A percentile compares a stretch with the other conserved stretches of the same genome.
phyloP scores from a whole-genome alignment of 2,113 vertebrate species.

The Epinephelus moara region DNA sequence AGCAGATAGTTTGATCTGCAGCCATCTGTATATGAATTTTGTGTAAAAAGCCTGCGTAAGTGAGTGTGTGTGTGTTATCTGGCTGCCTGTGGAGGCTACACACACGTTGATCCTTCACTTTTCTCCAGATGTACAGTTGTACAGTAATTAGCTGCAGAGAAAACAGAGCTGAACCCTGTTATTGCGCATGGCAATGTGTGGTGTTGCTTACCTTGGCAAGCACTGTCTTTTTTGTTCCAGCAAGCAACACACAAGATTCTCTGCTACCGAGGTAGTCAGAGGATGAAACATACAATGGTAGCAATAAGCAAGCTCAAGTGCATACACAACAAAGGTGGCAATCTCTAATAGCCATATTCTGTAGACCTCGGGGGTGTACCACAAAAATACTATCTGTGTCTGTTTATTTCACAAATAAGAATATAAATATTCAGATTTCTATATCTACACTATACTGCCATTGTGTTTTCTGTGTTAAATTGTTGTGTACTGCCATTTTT shows the following conservation, averaged over 20 bases:
- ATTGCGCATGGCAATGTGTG: conserved; percentile 32
- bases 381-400: not conserved
- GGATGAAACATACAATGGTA: not conserved
- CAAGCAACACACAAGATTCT: conserved; percentile 1
- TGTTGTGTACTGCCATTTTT: not conserved
- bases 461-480: not conserved
- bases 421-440: too few relatives aligned
- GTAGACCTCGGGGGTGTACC: not conserved
- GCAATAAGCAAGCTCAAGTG: not conserved
- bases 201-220: conserved; percentile 13
- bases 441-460: not conserved
- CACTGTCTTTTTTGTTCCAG: conserved; percentile 17
- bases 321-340: not conserved
- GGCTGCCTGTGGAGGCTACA: conserved; percentile 25
- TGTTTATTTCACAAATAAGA: not conserved
- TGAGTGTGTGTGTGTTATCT: conserved; percentile 25
- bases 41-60: conserved; percentile 6
- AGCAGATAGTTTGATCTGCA: conserved; percentile 53
- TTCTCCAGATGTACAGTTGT: conserved; percentile 55
- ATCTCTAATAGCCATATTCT: not conserved
- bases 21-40: conserved; percentile 40
- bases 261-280: not conserved
- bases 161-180: conserved; percentile 39
- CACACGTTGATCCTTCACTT: conserved; percentile 45
- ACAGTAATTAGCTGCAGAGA: conserved; percentile 54